Conservation (phyloP, 2,797 vertebrate species). For the Poeciliopsis turneri region DNA sequence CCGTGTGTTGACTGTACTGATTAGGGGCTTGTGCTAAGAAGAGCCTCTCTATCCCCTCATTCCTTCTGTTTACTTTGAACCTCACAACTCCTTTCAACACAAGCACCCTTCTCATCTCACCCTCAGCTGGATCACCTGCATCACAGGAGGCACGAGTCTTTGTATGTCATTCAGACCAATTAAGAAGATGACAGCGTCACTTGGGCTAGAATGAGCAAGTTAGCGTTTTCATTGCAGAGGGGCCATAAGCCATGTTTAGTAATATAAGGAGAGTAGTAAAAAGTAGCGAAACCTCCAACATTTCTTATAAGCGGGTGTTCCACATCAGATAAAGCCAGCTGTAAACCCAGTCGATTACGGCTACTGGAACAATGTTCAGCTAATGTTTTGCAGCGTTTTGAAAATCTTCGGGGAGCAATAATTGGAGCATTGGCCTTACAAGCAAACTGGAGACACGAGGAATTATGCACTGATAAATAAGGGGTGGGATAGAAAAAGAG, state of each 20-base stretch:
- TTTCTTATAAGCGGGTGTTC: constrained; percentile 12
- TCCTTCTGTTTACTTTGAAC: constrained; percentile 78
- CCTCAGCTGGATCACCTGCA: constrained; percentile 42
- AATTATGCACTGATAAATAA: constrained; percentile 73
- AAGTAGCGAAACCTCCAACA: constrained; percentile 42
- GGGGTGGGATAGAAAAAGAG: constrained; percentile 58
- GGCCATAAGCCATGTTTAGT: constrained; percentile 35
- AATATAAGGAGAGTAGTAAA: constrained; percentile 38
- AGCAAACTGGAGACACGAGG: constrained; percentile 50
- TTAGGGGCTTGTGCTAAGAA: constrained; percentile 74
- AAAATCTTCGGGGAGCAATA: constrained; percentile 56
- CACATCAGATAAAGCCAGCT: constrained; percentile 41
- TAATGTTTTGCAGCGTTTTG: constrained; percentile 66
- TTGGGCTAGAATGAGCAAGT: constrained; percentile 7
- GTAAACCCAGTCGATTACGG: constrained; percentile 56
- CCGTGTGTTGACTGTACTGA: constrained; percentile 79
- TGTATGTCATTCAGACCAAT: constrained; percentile 35
- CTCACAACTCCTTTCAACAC: constrained; percentile 39
- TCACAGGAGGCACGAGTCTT: constrained; percentile 33
- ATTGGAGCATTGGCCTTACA: constrained; percentile 52
- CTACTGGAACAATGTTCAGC: constrained; percentile 57
- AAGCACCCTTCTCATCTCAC: constrained; percentile 32
- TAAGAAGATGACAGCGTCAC: constrained; percentile 42
- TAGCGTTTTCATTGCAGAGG: constrained; percentile 39
- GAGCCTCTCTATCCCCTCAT: constrained; percentile 75